Evolutionary conservation across 2,113 vertebrate species (phyloP).

Genomic region (Pongo abelii): DNA sequence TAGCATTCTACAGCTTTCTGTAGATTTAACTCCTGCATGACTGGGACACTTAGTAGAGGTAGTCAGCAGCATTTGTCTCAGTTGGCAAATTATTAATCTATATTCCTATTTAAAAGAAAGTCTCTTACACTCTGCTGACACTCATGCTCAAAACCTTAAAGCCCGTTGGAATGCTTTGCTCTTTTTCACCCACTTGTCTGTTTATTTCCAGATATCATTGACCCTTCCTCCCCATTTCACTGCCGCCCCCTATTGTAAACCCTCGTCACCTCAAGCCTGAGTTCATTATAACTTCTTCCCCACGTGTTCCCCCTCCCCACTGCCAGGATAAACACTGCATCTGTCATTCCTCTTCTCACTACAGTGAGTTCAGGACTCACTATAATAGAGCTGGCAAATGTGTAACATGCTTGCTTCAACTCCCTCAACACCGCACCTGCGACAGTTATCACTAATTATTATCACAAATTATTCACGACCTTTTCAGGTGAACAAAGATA

Average conservation of each 20-base stretch:
- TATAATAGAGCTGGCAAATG: not conserved
- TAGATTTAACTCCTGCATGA: constrained; percentile 68
- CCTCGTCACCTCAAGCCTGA: not conserved
- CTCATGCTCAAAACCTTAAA: not conserved
- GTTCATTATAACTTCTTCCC: not conserved
- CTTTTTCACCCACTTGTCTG: not conserved
- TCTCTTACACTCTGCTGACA: not conserved
- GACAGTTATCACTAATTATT: not conserved
- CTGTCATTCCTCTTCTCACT: not conserved
- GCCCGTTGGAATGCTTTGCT: not conserved
- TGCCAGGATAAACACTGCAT: not conserved
- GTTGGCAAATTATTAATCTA: not conserved
- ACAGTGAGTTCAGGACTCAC: not conserved
- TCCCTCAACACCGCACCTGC: no score
- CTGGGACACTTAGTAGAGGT: not conserved
- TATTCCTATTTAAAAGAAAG: not conserved
- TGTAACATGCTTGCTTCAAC: not conserved
- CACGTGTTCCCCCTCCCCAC: not conserved
- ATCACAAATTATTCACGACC: not conserved
- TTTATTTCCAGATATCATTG: not conserved
- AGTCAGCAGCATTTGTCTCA: not conserved
- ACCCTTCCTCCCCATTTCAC: not conserved
- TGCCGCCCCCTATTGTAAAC: not conserved
- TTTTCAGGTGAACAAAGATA: not conserved
- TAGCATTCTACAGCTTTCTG: constrained; percentile 71